Evolutionary conservation across 2,113 vertebrate genomes (phyloP).

Genomic region (Scytalopus superciliaris): DNA sequence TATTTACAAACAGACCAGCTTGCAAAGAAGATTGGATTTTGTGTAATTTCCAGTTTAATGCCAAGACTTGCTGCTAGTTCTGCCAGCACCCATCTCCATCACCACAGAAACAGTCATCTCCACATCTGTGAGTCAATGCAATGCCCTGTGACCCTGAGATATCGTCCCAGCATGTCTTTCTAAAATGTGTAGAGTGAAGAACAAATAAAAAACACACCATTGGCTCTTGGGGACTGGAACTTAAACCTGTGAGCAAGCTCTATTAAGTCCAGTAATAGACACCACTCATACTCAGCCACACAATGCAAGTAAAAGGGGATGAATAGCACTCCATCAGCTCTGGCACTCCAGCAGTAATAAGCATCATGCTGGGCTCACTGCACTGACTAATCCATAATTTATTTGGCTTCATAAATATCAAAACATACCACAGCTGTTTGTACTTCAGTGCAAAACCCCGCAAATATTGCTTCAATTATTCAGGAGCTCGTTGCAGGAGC

Average conservation of each 20-base stretch:
- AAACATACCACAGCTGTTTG: conserved; percentile 61
- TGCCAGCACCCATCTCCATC: not conserved
- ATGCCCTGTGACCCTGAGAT: conserved; percentile 22
- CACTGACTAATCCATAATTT: conserved; percentile 60
- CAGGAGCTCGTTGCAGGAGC: not conserved
- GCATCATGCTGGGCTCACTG: conserved; percentile 40
- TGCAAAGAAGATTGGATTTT: not conserved
- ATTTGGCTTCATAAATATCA: conserved; percentile 64
- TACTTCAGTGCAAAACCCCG: conserved; percentile 33
- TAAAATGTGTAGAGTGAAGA: conserved; percentile 9
- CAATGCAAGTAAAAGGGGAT: not conserved
- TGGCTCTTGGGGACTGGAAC: not conserved
- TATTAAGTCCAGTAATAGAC: conserved; percentile 55
- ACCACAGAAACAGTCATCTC: not conserved
- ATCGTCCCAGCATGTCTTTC: not conserved
- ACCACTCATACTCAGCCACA: conserved; percentile 5
- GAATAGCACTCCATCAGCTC: conserved; percentile 2
- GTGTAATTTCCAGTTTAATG: not conserved
- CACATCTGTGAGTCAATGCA: not conserved
- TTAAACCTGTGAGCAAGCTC: conserved; percentile 47
- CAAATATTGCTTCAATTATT: conserved; percentile 68
- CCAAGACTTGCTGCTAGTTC: not conserved
- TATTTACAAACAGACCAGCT: not conserved
- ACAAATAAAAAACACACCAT: conserved; percentile 16
- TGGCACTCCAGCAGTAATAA: conserved; percentile 33